Evolutionary conservation across 2,888 invertebrate genomes (phyloP), one percentile per base, ranked within the genome.

Genomic region (Agriopis leucophaearia): DNA sequence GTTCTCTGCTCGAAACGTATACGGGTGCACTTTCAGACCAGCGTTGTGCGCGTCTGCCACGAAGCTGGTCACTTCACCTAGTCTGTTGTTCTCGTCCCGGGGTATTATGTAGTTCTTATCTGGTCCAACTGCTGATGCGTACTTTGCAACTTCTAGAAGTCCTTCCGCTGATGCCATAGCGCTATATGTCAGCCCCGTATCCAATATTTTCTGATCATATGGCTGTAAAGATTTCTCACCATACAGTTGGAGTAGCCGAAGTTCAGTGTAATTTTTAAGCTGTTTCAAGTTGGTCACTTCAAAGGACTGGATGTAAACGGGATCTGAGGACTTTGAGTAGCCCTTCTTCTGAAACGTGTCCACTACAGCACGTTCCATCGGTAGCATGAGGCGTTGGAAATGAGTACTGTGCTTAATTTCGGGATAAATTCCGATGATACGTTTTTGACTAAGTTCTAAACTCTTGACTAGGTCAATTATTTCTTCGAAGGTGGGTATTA

Each of bases 301-400:
- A 70, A 93, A 92, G 0, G 92, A 93, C 72, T 93, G 92, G 44
- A 93, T 92, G 57, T 88, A 91, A 27, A 89, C 85, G 2, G 90
- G 90, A 52, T 87, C 85, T 1, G 81, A 67, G 8, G 73, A 70
- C n/a, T 80, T 84, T 8, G 63, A 70, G 63, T 92, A 93, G 0
- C 90, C 90, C 60, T 92, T 91, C 13, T 65, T 81, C 55, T 87
- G 87, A 36, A 92, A 81, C 1, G 83, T 82, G 18, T 91, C 86
- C 0, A 92, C 88, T 5, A 91, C 72, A 6, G 81, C 76, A 27
- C 75, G 75, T 71, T 92, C 91, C 86, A 92, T 85, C 0, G 89
- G 81, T 44, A 92, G 74, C 12, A 87, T 86, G 10, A 90, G 68
- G 1, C 69, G 73, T 65, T 83, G 79, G 60, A 92, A 93, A 71